phyloP scores from a whole-genome alignment of 1,140 invertebrate genomes.

The Laupala kohalensis region DNA sequence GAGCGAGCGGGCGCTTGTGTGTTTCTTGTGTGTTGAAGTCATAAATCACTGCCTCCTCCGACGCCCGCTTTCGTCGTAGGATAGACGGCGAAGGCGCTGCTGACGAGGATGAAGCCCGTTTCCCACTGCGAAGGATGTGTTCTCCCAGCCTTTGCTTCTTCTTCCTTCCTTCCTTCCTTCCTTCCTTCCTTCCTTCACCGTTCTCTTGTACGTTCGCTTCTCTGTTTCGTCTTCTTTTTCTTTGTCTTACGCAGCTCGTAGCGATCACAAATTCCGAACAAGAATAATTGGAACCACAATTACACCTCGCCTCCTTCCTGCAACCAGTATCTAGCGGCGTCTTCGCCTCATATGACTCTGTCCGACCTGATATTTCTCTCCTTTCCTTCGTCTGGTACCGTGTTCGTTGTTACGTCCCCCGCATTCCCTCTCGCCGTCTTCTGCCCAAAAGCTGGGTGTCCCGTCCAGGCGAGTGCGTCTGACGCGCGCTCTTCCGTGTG shows the following conservation, averaged over 20 bases:
- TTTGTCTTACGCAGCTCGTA: too few species aligned
- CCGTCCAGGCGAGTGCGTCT: neutral
- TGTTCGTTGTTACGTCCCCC: too few species aligned
- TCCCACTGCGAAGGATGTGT: too few species aligned
- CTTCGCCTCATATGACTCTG: too few species aligned
- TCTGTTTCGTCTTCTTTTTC: too few species aligned
- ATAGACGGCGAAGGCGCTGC: too few species aligned
- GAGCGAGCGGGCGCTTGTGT: neutral
- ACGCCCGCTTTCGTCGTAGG: neutral
- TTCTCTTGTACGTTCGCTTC: neutral
- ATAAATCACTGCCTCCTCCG: neutral
- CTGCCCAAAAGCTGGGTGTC: too few species aligned
- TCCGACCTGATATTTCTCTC: neutral
- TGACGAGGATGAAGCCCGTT: too few species aligned
- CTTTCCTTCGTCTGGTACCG: neutral
- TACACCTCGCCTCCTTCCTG: too few species aligned
- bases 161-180: neutral
- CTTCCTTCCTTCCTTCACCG: neutral
- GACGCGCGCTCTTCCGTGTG: neutral
- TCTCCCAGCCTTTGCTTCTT: neutral
- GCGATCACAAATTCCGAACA: too few species aligned
- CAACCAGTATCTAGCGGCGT: too few species aligned
- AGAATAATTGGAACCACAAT: too few species aligned
- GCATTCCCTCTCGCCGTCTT: neutral
- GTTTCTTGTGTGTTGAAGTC: neutral